Base-by-base conservation (phyloP, 37 sponge, comb jelly and placozoan genomes). In the Oopsacas minuta region DNA sequence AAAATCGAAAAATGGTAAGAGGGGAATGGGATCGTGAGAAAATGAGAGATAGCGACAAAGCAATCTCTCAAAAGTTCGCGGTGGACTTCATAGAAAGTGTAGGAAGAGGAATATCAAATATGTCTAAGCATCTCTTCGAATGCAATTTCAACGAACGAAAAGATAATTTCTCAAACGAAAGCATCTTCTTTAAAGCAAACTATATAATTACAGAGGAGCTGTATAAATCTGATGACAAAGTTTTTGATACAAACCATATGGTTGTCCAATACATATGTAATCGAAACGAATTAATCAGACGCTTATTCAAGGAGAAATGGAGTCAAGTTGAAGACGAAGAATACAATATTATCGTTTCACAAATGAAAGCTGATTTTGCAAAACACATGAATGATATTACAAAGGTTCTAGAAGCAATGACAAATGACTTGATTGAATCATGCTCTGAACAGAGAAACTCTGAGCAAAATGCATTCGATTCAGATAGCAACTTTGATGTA, bases 221-320 rank as follows among this genome's bases (percentile, higher is more conserved):
- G 5, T 20, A 34, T 61, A 61, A 3, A 32, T 61, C 30, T 32
- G 30, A 25, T n/a, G 3, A 3, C 22, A 12, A 61, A 61, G 7
- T n/a, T 7, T 25, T 61, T 20, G 28, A 61, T 12, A n/a, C 5
- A 3, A 61, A 12, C 30, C 22, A 61, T 12, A 32, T 61, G 32
- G 75, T 61, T 61, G 75, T 61, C 28, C 75, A 61, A n/a, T 61
- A 32, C 75, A 61, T 61, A 5, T 61, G 75, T n/a, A 61, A 61
- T 61, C 7, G 75, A 61, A 61, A 10, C 30, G 28, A 61, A 61
- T 25, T n/a, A 25, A 10, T 61, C 3, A 61, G 30, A 12, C 22
- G 28, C 28, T 32, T 61, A 34, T 61, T 61, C 75, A 25, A 61
- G 28, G 22, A 61, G 28, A 25, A 61, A 61, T 61, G 75, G 75